Base-by-base conservation (phyloP, 2,797 vertebrate genomes). In the Aldrovandia affinis region DNA sequence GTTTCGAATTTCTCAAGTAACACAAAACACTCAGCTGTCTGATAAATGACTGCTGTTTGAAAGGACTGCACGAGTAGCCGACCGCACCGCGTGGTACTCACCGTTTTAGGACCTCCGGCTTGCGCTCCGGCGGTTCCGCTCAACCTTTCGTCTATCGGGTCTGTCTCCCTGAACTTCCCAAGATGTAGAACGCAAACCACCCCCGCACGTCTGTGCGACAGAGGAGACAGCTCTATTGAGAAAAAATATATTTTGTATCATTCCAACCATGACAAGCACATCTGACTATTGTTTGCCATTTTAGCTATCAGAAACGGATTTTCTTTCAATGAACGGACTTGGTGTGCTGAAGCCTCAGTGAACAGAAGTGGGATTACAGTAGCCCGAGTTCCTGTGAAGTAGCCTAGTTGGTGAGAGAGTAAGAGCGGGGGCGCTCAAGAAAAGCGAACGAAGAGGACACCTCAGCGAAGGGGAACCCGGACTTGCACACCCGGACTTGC, bases 131-230 rank as follows among this genome's bases (percentile, higher is more conserved):
- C 36, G n/a, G 15, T 63, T 83, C 20, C 55, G 39, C 55, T 33
- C 55, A 42, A 28, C n/a, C 36, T 36, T 79, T 28, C 57, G 42
- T 83, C 28, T n/a, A 50, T 57, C 70, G 65, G 15, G 59, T 79
- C 59, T 77, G 44, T 63, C 15, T 44, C 39, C 54, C 4, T 52
- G 6, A 47, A 65, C 42, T 52, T 78, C 73, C 33, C 44, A 50
- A 68, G 77, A 83, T 52, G 18, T 65, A 79, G 77, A 83, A 65
- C 63, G 33, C 12, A 70, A 25, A 59, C 55, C 75, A 83, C 83
- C 59, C 81, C 42, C 59, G 44, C 55, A 68, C 44, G 42, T 47
- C 57, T 47, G 30, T 59, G 12, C 18, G 30, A 36, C 44, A 47
- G 57, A 65, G 44, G 57, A 63, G 75, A 52, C n/a, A 22, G 20